These are phyloP conservation scores for Phalacrocorax aristotelis DNA, from an alignment of 2,113 vertebrate species.

Conservation along the genomic window DNA sequence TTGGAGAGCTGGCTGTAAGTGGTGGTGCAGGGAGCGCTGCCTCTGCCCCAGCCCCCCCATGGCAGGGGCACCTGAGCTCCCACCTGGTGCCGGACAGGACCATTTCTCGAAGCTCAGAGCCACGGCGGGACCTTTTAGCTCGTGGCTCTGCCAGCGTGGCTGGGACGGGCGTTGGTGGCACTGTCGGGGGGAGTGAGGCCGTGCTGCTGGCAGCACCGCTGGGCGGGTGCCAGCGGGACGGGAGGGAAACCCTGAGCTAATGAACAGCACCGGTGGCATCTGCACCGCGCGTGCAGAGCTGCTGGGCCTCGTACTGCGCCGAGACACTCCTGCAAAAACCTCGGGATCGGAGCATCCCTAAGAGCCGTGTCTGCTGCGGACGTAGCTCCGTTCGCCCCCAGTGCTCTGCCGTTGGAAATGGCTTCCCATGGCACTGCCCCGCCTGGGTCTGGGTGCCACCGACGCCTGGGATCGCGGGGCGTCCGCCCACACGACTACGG, in stretches of 20 bases:
- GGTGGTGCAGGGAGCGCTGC: background rate
- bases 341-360: accelerated
- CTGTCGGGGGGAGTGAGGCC: too few species aligned
- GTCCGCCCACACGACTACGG: accelerated
- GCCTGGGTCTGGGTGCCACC: accelerated
- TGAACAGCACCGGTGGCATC: background rate
- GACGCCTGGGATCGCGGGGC: accelerated
- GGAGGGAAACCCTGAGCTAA: background rate
- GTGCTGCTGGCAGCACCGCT: background rate
- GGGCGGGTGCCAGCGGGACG: background rate
- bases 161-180: background rate
- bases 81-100: accelerated
- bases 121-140: background rate
- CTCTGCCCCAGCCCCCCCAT: accelerated
- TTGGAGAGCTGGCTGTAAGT: background rate
- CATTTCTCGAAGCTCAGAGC: background rate
- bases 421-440: background rate
- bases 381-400: background rate
- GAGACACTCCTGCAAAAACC: background rate
- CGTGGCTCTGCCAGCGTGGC: accelerated
- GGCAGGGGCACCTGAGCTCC: accelerated
- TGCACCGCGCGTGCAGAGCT: background rate
- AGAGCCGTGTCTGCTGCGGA: background rate
- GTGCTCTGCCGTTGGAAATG: background rate
- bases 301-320: accelerated